Percentiles rank a stretch among this genome's conserved stretches.
phyloP scores from a whole-genome alignment of 2,797 vertebrate genomes.

The Orestias chungarensis region DNA sequence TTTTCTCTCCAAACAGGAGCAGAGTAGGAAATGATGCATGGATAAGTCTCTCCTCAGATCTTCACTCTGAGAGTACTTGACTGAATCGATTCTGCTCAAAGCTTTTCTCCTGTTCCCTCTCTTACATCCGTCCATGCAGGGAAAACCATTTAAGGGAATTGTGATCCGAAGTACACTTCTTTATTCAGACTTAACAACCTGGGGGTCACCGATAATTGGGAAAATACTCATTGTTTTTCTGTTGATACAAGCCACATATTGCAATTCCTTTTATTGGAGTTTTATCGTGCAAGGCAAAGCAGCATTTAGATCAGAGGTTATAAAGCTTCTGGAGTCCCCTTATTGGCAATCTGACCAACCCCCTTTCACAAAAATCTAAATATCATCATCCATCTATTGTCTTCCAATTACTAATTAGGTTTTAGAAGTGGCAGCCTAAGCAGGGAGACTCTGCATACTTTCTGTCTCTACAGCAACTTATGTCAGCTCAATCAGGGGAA shows the following conservation, averaged over 20 bases:
- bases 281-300: not conserved
- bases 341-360: no score
- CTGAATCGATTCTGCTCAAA: conserved; percentile 77
- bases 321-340: no score
- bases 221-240: not conserved
- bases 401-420: no score
- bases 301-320: no score
- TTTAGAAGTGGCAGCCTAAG: no score
- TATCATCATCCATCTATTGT: no score
- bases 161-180: conserved; percentile 5
- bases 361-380: no score
- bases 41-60: conserved; percentile 78
- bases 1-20: conserved; percentile 62
- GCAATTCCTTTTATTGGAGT: not conserved
- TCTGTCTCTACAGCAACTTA: no score
- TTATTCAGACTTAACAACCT: not conserved
- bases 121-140: conserved; percentile 53
- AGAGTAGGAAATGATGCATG: conserved; percentile 77
- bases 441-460: no score
- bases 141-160: conserved; percentile 36
- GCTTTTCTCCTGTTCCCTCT: conserved; percentile 75
- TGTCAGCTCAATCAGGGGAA: no score
- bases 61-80: conserved; percentile 64
- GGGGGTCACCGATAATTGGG: not conserved
- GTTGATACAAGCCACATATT: not conserved